A percentile compares a stretch with the other conserved stretches of the same genome.
Evolutionary conservation across 1,140 invertebrate species (phyloP).

Genomic region (Eriocheir sinensis): DNA sequence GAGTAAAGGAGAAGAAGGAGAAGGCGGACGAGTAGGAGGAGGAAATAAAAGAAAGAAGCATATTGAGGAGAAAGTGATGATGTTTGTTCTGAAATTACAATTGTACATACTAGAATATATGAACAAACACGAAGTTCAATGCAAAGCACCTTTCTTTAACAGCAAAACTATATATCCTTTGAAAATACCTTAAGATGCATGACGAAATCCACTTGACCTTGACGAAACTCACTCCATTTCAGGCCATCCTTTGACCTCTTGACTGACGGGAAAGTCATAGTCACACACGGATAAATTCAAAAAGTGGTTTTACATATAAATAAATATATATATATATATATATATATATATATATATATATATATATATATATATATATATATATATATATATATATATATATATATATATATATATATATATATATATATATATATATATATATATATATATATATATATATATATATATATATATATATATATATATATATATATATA

Average conservation of each 20-base stretch:
- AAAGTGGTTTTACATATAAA: too few relatives aligned
- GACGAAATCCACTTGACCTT: slow-evolving; percentile 9
- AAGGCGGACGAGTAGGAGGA: background rate
- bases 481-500: background rate
- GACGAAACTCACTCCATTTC: background rate
- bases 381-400: too few relatives aligned
- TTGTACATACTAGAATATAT: background rate
- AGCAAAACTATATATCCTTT: background rate
- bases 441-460: too few relatives aligned
- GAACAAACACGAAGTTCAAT: background rate
- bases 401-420: too few relatives aligned
- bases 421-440: too few relatives aligned
- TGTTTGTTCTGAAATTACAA: background rate
- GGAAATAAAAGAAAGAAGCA: too few relatives aligned
- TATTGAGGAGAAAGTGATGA: slow-evolving; percentile 18
- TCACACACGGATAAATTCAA: background rate
- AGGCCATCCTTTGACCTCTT: background rate
- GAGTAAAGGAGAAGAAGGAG: background rate
- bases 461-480: too few relatives aligned
- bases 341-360: too few relatives aligned
- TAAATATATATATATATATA: too few relatives aligned
- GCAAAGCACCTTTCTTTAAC: background rate
- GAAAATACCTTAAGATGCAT: background rate
- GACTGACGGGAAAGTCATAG: slow-evolving; percentile 4
- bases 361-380: too few relatives aligned